phyloP scores from a whole-genome alignment of 2,888 invertebrate genomes.

The Augochlorella aurata region DNA sequence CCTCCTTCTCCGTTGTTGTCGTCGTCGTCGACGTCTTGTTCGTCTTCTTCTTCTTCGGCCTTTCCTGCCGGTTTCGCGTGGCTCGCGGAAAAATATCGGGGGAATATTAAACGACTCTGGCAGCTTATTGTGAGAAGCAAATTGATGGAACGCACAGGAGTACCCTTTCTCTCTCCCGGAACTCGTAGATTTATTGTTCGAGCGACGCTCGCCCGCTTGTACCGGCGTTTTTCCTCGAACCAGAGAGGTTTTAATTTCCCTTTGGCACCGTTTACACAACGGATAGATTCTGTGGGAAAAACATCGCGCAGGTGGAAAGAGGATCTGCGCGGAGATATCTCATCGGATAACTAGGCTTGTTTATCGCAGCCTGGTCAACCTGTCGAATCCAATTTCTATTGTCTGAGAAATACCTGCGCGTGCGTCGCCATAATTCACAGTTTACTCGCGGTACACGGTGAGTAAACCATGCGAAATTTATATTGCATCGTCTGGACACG shows the following conservation, averaged over 20 bases:
- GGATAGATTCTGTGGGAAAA: neutral
- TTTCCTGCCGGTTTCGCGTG: slow-evolving; percentile 16
- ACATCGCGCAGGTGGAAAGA: neutral
- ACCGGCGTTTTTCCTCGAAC: neutral
- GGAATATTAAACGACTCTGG: slow-evolving; percentile 53
- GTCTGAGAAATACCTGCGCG: slow-evolving; percentile 1
- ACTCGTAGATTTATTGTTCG: slow-evolving; percentile 5
- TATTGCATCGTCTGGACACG: neutral
- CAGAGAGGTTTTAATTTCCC: neutral
- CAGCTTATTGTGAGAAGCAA: slow-evolving; percentile 46
- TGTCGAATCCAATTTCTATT: slow-evolving; percentile 12
- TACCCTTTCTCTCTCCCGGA: slow-evolving; percentile 46
- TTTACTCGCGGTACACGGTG: neutral
- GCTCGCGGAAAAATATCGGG: slow-evolving; percentile 39
- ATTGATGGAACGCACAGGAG: slow-evolving; percentile 34
- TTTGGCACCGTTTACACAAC: neutral
- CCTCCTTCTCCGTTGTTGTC: no score
- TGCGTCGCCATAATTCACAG: neutral
- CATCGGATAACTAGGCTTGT: slow-evolving; percentile 8
- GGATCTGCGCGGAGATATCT: neutral
- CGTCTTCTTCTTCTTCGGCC: neutral
- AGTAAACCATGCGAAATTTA: neutral
- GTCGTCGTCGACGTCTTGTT: neutral
- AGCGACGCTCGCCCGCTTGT: slow-evolving; percentile 3
- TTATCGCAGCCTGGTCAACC: slow-evolving; percentile 4